Evolutionary conservation across 2,113 vertebrate genomes (phyloP).

Genomic region (Corydoras sp.): DNA sequence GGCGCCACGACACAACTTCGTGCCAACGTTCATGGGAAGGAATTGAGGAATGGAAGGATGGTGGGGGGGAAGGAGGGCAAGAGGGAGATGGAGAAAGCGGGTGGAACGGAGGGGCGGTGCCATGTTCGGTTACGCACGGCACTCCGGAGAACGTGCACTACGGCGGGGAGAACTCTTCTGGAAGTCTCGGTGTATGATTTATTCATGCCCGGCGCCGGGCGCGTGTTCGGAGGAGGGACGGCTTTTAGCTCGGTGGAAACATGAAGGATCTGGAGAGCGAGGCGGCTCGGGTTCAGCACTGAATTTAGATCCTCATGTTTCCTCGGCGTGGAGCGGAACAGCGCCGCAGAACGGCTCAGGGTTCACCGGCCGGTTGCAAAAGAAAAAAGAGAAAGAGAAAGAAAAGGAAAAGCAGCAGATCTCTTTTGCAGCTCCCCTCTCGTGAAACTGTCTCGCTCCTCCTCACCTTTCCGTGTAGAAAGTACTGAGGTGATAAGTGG

Average conservation of each 20-base stretch:
- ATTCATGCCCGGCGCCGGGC: slow-evolving; percentile 56
- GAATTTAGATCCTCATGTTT: too few species aligned
- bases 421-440: too few species aligned
- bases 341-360: too few species aligned
- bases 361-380: too few species aligned
- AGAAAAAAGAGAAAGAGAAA: too few species aligned
- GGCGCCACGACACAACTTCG: slow-evolving; percentile 20
- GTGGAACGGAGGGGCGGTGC: slow-evolving; percentile 43
- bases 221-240: slow-evolving; percentile 23
- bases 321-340: too few species aligned
- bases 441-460: too few species aligned
- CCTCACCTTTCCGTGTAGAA: too few species aligned
- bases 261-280: background rate
- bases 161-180: slow-evolving; percentile 44
- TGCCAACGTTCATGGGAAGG: slow-evolving; percentile 34
- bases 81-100: slow-evolving; percentile 48
- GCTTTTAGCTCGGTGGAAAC: slow-evolving; percentile 14
- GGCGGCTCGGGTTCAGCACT: background rate
- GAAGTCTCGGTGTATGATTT: slow-evolving; percentile 53
- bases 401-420: too few species aligned
- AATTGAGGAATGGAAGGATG: slow-evolving; percentile 40
- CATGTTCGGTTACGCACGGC: slow-evolving; percentile 20
- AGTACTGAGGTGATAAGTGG: too few species aligned
- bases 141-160: slow-evolving; percentile 52
- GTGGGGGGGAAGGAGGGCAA: slow-evolving; percentile 43